Conservation (phyloP, 1,140 invertebrate genomes). For the Hycleus phaleratus region DNA sequence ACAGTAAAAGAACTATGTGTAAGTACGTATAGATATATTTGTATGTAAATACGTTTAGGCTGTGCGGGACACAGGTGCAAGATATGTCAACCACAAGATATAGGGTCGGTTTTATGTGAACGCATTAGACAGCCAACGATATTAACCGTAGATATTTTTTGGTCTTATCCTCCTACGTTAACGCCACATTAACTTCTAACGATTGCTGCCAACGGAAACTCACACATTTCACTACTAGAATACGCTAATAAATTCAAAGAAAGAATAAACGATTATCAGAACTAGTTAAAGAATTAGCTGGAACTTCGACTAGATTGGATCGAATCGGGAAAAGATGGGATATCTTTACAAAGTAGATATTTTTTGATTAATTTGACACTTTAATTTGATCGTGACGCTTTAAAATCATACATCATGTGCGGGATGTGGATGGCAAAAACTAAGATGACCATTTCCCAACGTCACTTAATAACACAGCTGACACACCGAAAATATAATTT, state of each 20-base stretch:
- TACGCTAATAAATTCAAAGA: no score
- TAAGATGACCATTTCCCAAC: slow-evolving; percentile 18
- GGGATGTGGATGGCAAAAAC: slow-evolving; percentile 21
- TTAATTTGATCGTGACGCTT: slow-evolving; percentile 11
- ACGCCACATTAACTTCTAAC: slow-evolving; percentile 1
- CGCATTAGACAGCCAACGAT: slow-evolving; percentile 32
- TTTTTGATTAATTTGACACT: slow-evolving; percentile 28
- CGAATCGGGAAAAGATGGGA: no score
- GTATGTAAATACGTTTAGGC: slow-evolving; percentile 35
- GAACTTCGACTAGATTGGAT: no score
- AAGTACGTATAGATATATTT: slow-evolving; percentile 27
- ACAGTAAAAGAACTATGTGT: background rate
- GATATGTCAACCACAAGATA: slow-evolving; percentile 35
- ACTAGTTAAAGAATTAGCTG: no score
- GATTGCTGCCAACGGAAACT: no score
- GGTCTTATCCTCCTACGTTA: background rate
- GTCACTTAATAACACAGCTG: slow-evolving; percentile 25
- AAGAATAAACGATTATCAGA: no score
- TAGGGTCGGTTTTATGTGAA: slow-evolving; percentile 31
- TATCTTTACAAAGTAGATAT: background rate
- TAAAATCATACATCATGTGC: slow-evolving; percentile 26
- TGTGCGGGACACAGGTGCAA: slow-evolving; percentile 32
- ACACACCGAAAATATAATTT: slow-evolving; percentile 26
- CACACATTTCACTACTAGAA: no score
- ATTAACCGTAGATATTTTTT: slow-evolving; percentile 16